Percentiles rank a stretch among this genome's conserved stretches.
These are phyloP conservation scores for Ophthalmolycus amberensis DNA, from an alignment of 2,113 vertebrate species.

Conservation along the genomic window DNA sequence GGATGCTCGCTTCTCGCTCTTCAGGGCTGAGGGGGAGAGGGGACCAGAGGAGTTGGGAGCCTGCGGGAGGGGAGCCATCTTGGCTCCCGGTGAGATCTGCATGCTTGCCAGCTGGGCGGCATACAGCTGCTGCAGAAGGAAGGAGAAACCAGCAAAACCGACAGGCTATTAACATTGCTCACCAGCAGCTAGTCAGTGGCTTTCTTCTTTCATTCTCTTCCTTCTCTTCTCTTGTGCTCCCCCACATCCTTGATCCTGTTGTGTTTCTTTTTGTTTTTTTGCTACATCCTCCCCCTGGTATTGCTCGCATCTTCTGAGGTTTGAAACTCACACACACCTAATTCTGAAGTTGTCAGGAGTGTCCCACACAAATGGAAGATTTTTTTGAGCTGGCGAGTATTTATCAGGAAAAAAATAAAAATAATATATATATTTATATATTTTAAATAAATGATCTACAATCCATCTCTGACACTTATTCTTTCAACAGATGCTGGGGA, in stretches of 20 bases:
- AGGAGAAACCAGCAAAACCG: conserved; percentile 68
- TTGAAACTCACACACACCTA: conserved; percentile 13
- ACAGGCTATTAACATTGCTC: conserved; percentile 61
- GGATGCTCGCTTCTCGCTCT: conserved; percentile 92
- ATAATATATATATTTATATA: neutral
- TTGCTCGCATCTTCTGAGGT: conserved; percentile 18
- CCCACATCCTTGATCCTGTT: conserved; percentile 25
- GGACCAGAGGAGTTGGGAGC: conserved; percentile 89
- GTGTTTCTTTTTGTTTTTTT: neutral
- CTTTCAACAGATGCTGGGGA: conserved; percentile 58
- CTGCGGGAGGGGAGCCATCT: conserved; percentile 92
- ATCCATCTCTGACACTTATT: conserved; percentile 50
- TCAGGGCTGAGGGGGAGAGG: conserved; percentile 91
- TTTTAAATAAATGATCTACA: conserved; percentile 30
- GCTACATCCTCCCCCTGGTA: neutral
- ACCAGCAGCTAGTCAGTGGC: conserved; percentile 61
- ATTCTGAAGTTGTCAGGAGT: conserved; percentile 8
- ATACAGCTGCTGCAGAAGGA: conserved; percentile 91
- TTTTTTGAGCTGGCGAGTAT: conserved; percentile 36
- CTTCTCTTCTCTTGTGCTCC: conserved; percentile 14
- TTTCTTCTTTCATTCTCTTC: conserved; percentile 61
- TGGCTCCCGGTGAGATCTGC: conserved; percentile 96
- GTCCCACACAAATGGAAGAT: conserved; percentile 41
- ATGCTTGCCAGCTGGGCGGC: conserved; percentile 96
- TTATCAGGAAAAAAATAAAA: conserved; percentile 40